These are phyloP conservation scores for Stegostoma tigrinum DNA, from an alignment of 2,113 vertebrate genomes.

Conservation along the genomic window DNA sequence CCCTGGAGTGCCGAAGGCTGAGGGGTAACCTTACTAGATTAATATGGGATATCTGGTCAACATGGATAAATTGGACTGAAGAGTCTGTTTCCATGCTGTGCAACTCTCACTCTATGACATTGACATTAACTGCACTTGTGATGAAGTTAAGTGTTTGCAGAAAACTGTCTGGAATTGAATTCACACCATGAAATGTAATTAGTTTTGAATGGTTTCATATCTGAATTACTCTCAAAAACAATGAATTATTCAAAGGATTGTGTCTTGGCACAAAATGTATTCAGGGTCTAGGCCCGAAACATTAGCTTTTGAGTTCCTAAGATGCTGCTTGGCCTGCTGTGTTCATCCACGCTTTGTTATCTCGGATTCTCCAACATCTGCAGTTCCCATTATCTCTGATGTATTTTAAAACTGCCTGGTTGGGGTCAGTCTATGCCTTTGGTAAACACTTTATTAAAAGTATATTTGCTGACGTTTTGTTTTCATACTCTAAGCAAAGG, in stretches of 20 bases:
- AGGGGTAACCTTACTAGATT: too few species aligned
- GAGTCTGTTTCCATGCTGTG: too few species aligned
- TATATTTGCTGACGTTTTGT: background rate
- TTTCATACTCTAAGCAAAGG: background rate
- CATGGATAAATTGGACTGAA: too few species aligned
- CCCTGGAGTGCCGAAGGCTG: too few species aligned
- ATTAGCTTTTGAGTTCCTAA: too few species aligned
- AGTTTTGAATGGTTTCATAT: background rate
- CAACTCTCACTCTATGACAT: background rate
- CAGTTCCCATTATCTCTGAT: too few species aligned
- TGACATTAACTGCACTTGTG: background rate
- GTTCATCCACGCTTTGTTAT: too few species aligned
- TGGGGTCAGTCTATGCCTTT: background rate
- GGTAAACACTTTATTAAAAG: background rate
- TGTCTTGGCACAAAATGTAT: background rate
- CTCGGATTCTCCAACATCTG: too few species aligned
- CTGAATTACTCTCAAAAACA: background rate
- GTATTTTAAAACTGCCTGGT: background rate
- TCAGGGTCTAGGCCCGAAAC: too few species aligned
- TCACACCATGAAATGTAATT: background rate
- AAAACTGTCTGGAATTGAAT: background rate
- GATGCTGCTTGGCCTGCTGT: too few species aligned
- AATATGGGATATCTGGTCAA: too few species aligned
- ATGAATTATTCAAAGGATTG: background rate
- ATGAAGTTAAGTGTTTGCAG: background rate